Percentiles rank a stretch among this genome's conserved stretches.
Conservation (phyloP, 2,888 invertebrate species). For the Acronicta leporina region DNA sequence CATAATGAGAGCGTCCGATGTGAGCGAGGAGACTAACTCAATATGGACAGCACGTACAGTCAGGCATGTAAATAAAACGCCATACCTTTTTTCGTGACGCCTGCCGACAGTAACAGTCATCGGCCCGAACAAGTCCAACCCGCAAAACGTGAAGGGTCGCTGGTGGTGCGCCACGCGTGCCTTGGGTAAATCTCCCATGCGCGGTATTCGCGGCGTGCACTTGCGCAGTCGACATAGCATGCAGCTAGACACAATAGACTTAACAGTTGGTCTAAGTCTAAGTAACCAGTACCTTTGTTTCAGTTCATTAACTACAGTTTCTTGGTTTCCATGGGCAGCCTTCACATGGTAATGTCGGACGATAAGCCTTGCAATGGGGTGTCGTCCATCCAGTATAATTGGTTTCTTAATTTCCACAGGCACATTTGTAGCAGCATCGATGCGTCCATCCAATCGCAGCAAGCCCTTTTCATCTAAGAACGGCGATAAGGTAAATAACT, state of each 20-base stretch:
- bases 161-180: conserved; percentile 42
- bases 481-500: conserved; percentile 1
- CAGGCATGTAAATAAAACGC: conserved; percentile 43
- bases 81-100: conserved; percentile 32
- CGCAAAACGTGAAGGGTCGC: conserved; percentile 31
- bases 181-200: conserved; percentile 41
- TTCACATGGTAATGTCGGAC: conserved; percentile 2
- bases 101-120: conserved; percentile 33
- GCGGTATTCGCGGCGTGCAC: conserved; percentile 9
- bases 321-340: conserved; percentile 2
- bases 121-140: conserved; percentile 40
- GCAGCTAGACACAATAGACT: conserved; percentile 2
- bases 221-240: conserved; percentile 2
- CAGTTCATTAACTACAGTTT: conserved; percentile 8
- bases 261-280: conserved; percentile 4
- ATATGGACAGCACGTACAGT: conserved; percentile 44
- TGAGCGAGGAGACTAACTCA: conserved; percentile 25
- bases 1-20: conserved; percentile 32
- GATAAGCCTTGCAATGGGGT: not conserved
- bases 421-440: not conserved
- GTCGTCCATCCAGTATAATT: conserved; percentile 6
- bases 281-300: conserved; percentile 9
- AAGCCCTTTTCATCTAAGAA: not conserved
- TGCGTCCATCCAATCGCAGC: not conserved
- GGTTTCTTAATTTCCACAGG: not conserved